Evolutionary conservation across 2,888 invertebrate species (phyloP), one percentile per base, ranked within the genome.

Genomic region (Podotricha telesiphe): DNA sequence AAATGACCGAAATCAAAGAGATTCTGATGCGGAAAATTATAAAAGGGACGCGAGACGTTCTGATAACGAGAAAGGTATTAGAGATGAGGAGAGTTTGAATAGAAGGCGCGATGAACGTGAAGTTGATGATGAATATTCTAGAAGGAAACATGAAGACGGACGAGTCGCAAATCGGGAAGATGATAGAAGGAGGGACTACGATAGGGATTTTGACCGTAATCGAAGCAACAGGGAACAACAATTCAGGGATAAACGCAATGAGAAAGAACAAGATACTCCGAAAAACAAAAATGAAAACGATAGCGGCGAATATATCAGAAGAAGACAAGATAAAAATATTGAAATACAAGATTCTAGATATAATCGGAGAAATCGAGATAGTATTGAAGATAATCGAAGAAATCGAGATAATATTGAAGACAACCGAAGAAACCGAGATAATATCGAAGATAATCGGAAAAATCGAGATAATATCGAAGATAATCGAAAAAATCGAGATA

Each of bases 1-100:
- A 40, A 69, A 70, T 45, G 73, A 75, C 28, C 56, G 68, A 28
- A 73, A 72, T 8, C 68, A 72, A 56, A 70, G 65, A 69, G 48
- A 40, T 50, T 65, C 69, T 6, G 50, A 56, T 8, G 45, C 13
- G 28, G 45, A 55, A 63, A 65, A 50, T 22, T 19, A 59, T 42
- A 55, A 47, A 40, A 65, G 59, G n/a, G 58, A 68, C 37, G 62
- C 20, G 50, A 70, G 70, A 40, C 63, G 58, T 5, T 22, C 55
- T 0, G 48, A 66, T 47, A 56, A 58, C 6, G 34, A 37, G 34
- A 62, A 61, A 37, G 51, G 51, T 34, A 53, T 42, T 22, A 64
- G 17, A 55, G 45, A 63, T 11, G 42, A 59, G 4, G 58, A 59
- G 5, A n/a, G n/a, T 22, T 40, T 10, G 1, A 51, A 19, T 15